A percentile compares a stretch with the other conserved stretches of the same genome.
phyloP scores from a whole-genome alignment of 23 tunicate genomes.

The Trididemnum clinides region DNA sequence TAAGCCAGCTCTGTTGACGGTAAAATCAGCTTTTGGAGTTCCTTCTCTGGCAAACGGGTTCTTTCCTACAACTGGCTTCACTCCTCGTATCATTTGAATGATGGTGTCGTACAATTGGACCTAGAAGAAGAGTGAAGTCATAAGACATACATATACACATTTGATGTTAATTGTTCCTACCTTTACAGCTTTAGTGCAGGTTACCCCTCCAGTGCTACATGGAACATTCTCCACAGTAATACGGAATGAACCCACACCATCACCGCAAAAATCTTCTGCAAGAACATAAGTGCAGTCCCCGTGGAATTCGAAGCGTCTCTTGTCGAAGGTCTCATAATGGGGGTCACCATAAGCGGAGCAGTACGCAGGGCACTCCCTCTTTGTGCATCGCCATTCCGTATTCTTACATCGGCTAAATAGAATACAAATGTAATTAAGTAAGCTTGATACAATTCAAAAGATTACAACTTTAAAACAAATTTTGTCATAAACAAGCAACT shows the following conservation, averaged over 20 bases:
- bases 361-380: constrained; percentile 71
- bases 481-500: too few relatives aligned
- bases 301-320: constrained; percentile 69
- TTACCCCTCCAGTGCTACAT: constrained; percentile 97
- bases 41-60: constrained; percentile 77
- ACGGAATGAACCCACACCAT: constrained; percentile 80
- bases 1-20: constrained; percentile 55
- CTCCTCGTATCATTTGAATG: constrained; percentile 89
- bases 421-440: too few relatives aligned
- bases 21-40: constrained; percentile 84
- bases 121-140: too few relatives aligned
- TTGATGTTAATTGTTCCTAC: too few relatives aligned
- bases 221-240: constrained; percentile 94
- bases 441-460: too few relatives aligned
- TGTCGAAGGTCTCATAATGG: constrained; percentile 90
- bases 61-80: constrained; percentile 66
- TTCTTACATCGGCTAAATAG: constrained; percentile 72
- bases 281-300: constrained; percentile 93
- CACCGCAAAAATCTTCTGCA: constrained; percentile 90
- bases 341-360: constrained; percentile 96
- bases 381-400: constrained; percentile 80
- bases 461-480: too few relatives aligned
- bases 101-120: constrained; percentile 69
- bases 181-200: constrained; percentile 97
- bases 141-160: too few relatives aligned